Evolutionary conservation across 1,140 invertebrate species (phyloP).

Genomic region (Bombus confusus): DNA sequence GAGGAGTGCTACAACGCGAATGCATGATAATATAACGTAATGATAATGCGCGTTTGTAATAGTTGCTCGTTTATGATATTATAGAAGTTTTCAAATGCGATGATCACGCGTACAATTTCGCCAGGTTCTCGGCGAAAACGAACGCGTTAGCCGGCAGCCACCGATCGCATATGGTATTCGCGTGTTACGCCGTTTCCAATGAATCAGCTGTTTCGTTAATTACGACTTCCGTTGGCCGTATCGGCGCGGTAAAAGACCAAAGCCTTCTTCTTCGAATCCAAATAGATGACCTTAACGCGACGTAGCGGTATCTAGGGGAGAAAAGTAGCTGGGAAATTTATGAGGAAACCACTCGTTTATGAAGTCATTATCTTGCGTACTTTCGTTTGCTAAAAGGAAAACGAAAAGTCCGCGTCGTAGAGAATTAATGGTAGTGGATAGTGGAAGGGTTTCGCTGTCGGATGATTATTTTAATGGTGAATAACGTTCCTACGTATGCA

Average conservation of each 20-base stretch:
- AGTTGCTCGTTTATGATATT: no score
- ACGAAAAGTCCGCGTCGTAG: background rate
- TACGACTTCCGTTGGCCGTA: background rate
- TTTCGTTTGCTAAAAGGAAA: conserved; percentile 13
- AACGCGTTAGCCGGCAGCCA: no score
- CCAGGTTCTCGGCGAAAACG: no score
- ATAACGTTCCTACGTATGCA: background rate
- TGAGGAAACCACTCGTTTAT: background rate
- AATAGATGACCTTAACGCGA: background rate
- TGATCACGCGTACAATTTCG: no score
- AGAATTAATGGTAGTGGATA: background rate
- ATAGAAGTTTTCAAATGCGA: no score
- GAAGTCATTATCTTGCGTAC: background rate
- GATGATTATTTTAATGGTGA: background rate
- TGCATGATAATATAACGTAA: conserved; percentile 1
- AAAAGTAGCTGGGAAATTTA: conserved; percentile 5
- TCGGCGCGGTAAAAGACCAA: no score
- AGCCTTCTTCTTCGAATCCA: background rate
- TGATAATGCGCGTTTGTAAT: no score
- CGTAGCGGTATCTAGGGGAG: background rate
- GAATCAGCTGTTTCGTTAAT: conserved; percentile 3
- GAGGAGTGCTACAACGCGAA: background rate
- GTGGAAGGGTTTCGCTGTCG: background rate
- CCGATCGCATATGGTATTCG: no score
- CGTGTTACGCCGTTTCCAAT: no score